A percentile compares a stretch with the other conserved stretches of the same genome.
Evolutionary conservation across 1,140 invertebrate species (phyloP).

Genomic region (Lepidostoma basale): DNA sequence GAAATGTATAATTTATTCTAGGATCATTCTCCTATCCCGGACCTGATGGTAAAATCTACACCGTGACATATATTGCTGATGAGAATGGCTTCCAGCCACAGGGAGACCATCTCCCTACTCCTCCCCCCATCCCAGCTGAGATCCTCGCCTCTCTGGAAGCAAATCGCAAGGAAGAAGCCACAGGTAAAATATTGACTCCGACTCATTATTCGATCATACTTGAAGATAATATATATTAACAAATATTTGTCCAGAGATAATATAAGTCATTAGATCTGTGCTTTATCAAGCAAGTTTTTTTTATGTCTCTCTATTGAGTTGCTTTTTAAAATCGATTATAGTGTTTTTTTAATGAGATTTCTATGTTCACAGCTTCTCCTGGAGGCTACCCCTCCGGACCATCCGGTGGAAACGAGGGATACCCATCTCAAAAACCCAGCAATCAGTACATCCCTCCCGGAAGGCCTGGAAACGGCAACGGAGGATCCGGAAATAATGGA

Average conservation of each 20-base stretch:
- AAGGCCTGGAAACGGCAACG: slow-evolving; percentile 32
- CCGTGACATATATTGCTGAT: slow-evolving; percentile 74
- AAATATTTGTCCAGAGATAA: no score
- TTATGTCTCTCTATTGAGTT: no score
- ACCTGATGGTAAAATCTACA: slow-evolving; percentile 71
- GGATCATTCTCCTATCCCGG: slow-evolving; percentile 76
- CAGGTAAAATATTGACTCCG: neutral
- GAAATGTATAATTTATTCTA: no score
- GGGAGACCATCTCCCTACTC: slow-evolving; percentile 56
- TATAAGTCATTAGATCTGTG: no score
- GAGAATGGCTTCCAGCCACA: slow-evolving; percentile 69
- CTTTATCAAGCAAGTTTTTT: no score
- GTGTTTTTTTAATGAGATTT: no score
- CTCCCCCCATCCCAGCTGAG: slow-evolving; percentile 60
- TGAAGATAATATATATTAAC: no score
- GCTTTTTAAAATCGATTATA: no score
- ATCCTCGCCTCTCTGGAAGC: slow-evolving; percentile 52
- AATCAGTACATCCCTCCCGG: slow-evolving; percentile 40
- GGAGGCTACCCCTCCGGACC: slow-evolving; percentile 29
- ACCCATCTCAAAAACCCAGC: slow-evolving; percentile 29
- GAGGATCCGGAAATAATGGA: no score
- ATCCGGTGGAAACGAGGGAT: slow-evolving; percentile 21
- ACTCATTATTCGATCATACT: no score
- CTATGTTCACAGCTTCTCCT: no score
- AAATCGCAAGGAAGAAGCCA: slow-evolving; percentile 52